Evolutionary conservation across 2,888 invertebrate species (phyloP).

Genomic region (Hydriomena furcata): DNA sequence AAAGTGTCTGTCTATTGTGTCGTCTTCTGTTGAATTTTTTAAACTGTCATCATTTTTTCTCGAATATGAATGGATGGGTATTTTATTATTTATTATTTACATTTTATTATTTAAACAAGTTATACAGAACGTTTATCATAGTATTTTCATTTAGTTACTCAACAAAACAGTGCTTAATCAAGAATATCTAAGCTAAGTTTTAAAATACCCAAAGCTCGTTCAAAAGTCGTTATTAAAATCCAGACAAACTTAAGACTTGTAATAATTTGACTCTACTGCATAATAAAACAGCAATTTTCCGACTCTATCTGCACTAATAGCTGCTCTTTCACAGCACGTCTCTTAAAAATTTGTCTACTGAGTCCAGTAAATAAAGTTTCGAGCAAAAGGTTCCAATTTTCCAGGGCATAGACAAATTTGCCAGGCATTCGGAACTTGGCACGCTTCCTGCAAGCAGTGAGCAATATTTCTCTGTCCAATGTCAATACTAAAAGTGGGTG

Average conservation of each 20-base stretch:
- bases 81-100: too few relatives aligned
- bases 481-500: constrained; percentile 30
- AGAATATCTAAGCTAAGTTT: too few relatives aligned
- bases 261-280: too few relatives aligned
- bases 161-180: too few relatives aligned
- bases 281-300: not conserved
- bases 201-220: too few relatives aligned
- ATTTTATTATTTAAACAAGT: too few relatives aligned
- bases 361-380: constrained; percentile 52
- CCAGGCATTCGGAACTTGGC: constrained; percentile 57
- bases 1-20: constrained; percentile 20
- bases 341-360: constrained; percentile 25
- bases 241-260: too few relatives aligned
- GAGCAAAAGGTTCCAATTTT: constrained; percentile 55
- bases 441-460: constrained; percentile 43
- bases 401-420: constrained; percentile 55
- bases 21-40: constrained; percentile 7
- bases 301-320: constrained; percentile 1
- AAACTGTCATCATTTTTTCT: not conserved
- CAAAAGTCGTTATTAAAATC: too few relatives aligned
- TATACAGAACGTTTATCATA: too few relatives aligned
- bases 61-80: not conserved
- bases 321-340: constrained; percentile 13
- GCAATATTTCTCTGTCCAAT: constrained; percentile 52
- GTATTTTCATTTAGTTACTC: too few relatives aligned